Conservation (phyloP, 2,888 invertebrate species). For the Arenicola marina region DNA sequence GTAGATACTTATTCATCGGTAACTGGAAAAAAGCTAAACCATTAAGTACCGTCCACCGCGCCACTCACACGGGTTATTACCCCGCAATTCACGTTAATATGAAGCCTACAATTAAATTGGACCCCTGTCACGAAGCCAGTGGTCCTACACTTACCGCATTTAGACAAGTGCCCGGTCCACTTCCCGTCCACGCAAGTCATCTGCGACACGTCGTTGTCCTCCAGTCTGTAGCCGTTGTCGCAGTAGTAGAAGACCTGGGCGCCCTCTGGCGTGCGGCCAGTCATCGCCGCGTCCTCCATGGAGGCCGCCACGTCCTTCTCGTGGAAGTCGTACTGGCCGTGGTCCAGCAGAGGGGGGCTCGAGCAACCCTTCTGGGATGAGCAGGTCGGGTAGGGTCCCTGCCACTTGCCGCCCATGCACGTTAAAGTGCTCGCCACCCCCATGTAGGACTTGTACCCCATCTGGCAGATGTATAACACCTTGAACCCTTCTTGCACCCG, state of each 20-base stretch:
- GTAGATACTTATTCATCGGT: too few species aligned
- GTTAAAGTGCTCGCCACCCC: neutral
- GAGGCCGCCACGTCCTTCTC: neutral
- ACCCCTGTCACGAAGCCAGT: too few species aligned
- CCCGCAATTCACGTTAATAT: too few species aligned
- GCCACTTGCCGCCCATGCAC: conserved; percentile 21
- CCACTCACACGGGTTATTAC: too few species aligned
- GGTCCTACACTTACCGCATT: conserved; percentile 24
- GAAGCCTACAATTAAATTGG: too few species aligned
- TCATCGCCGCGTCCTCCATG: neutral
- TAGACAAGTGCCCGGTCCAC: conserved; percentile 22
- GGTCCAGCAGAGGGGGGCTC: conserved; percentile 1
- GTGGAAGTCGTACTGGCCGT: conserved; percentile 16
- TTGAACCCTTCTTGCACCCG: conserved; percentile 38
- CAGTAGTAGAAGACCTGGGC: conserved; percentile 23
- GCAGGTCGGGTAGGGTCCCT: conserved; percentile 18
- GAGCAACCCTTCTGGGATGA: conserved; percentile 6
- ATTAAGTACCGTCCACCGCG: too few species aligned
- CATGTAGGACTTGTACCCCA: conserved; percentile 70
- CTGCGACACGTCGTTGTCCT: conserved; percentile 7
- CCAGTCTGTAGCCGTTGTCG: conserved; percentile 18
- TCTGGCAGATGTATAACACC: conserved; percentile 77
- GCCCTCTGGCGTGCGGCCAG: conserved; percentile 9
- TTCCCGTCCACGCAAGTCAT: conserved; percentile 15
- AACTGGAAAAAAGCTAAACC: too few species aligned